phyloP scores from a whole-genome alignment of 2,888 invertebrate species.

The Caenorhabditis wallacei region DNA sequence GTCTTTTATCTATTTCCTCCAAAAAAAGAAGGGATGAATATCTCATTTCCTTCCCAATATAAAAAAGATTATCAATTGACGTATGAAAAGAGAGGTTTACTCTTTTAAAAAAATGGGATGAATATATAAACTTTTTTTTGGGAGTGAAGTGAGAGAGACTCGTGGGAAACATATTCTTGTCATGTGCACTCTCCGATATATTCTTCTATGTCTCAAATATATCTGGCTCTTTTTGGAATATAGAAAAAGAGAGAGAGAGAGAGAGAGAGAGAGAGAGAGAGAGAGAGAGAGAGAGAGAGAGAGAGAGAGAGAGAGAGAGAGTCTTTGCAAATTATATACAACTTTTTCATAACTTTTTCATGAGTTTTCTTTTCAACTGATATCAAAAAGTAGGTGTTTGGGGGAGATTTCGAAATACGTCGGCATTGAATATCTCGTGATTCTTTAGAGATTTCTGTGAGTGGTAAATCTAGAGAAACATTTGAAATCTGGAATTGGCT shows the following conservation, averaged over 20 bases:
- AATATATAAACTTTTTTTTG: neutral
- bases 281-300: neutral
- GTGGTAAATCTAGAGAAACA: too few species aligned
- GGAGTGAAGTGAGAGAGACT: conserved; percentile 9
- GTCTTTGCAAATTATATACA: neutral
- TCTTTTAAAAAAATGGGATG: neutral
- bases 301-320: neutral
- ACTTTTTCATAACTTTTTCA: neutral
- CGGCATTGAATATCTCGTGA: too few species aligned
- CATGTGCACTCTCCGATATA: conserved; percentile 61
- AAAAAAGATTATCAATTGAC: conserved; percentile 42
- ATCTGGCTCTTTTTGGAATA: neutral
- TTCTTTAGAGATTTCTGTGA: too few species aligned
- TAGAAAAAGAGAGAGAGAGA: neutral
- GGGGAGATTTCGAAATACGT: too few species aligned
- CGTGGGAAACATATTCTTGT: conserved; percentile 56
- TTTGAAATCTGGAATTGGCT: too few species aligned
- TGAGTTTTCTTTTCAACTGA: conserved; percentile 6
- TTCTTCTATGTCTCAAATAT: neutral
- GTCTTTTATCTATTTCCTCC: conserved; percentile 8
- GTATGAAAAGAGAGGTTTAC: neutral
- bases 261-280: conserved; percentile 3
- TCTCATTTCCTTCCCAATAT: neutral
- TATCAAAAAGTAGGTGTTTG: neutral
- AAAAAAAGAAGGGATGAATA: neutral